A percentile compares a stretch with the other conserved stretches of the same genome.
Conservation (phyloP, 2,113 vertebrate species). For the Thamnophis sirtalis region DNA sequence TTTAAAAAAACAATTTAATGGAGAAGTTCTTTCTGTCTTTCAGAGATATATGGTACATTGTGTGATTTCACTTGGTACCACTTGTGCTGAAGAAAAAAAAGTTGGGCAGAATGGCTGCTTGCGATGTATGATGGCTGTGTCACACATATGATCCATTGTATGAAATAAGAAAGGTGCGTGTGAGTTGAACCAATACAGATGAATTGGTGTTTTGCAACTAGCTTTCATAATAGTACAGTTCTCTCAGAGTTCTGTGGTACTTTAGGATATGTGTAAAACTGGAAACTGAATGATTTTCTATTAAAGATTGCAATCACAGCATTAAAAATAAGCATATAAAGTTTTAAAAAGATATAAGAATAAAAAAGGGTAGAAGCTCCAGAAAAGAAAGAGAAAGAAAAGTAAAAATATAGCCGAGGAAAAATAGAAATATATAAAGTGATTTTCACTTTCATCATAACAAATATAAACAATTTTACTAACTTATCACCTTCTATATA, state of each 20-base stretch:
- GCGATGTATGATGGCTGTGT: not conserved
- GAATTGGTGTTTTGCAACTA: not conserved
- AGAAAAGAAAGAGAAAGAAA: not conserved
- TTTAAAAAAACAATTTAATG: not conserved
- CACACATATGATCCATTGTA: not conserved
- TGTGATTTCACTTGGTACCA: not conserved
- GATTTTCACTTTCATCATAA: not conserved
- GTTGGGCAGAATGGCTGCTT: not conserved
- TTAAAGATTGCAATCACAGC: not conserved
- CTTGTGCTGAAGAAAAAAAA: not conserved
- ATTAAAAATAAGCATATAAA: not conserved
- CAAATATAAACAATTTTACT: not conserved
- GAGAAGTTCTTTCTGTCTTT: not conserved
- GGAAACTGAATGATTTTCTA: not conserved
- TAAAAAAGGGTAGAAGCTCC: not conserved
- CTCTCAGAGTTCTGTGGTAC: not conserved
- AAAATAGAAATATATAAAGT: not conserved
- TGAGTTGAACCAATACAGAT: not conserved
- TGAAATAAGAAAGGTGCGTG: not conserved
- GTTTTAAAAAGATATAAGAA: not conserved
- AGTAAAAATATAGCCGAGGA: not conserved
- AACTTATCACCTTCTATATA: not conserved
- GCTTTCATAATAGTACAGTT: not conserved
- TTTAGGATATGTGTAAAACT: not conserved
- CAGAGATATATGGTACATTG: not conserved